These are phyloP conservation scores for Saxidomus purpurata DNA, from an alignment of 1,140 invertebrate genomes.

Conservation along the genomic window DNA sequence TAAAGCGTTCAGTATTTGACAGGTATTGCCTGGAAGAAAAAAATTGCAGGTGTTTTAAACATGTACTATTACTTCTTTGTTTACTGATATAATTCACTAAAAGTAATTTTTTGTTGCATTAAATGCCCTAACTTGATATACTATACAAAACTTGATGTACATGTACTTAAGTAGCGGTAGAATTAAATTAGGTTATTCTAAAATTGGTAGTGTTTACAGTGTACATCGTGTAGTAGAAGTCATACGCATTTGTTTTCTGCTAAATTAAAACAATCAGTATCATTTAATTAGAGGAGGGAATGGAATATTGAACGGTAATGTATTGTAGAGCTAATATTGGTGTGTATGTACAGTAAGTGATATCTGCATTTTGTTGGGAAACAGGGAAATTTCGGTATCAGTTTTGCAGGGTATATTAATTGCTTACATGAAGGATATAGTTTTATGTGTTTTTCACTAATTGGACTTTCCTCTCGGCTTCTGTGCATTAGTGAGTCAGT, in stretches of 20 bases:
- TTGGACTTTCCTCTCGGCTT: not conserved
- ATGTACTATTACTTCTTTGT: no score
- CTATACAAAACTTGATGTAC: not conserved
- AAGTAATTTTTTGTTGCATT: not conserved
- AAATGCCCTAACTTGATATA: not conserved
- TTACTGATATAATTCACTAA: no score
- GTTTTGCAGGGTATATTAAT: not conserved
- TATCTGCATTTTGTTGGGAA: not conserved
- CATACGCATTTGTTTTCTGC: no score
- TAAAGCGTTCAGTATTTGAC: no score
- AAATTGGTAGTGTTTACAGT: no score
- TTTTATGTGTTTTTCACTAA: conserved; percentile 19
- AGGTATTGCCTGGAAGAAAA: no score
- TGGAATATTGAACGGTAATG: no score
- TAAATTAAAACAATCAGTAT: no score
- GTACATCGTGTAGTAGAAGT: no score
- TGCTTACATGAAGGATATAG: not conserved
- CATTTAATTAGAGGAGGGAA: no score
- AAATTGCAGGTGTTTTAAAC: not conserved
- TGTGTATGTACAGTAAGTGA: not conserved
- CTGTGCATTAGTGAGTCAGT: not conserved
- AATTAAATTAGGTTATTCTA: no score
- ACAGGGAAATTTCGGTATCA: not conserved
- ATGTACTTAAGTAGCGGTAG: not conserved
- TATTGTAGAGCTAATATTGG: no score